Conservation (phyloP, 37 sponge, comb jelly and placozoan species). For the Aphrocallistes beatrix region DNA sequence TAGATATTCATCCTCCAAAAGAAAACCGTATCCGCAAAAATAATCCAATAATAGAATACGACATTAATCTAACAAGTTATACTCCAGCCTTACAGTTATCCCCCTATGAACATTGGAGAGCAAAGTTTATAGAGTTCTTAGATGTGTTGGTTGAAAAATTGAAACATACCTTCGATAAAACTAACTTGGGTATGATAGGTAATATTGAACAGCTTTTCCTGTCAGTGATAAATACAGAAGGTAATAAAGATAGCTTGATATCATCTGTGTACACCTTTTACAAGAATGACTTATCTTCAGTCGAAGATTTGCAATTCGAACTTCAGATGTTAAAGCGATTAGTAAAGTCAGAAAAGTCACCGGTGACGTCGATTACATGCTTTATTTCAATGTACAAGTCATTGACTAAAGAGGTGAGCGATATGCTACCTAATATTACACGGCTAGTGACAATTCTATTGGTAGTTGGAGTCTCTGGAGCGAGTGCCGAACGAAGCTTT, state of each 20-base stretch:
- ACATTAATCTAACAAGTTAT: neutral
- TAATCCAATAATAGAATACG: neutral
- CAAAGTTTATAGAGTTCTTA: slow-evolving; percentile 9
- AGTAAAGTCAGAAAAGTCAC: neutral
- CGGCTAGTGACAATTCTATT: neutral
- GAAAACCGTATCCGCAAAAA: no score
- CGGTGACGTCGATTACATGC: neutral
- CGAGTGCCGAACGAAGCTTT: neutral
- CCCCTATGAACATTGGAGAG: neutral
- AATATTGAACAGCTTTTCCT: neutral
- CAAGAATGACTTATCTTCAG: slow-evolving; percentile 8
- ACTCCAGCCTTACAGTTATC: neutral
- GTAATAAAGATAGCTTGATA: neutral
- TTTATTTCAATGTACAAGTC: slow-evolving; percentile 5
- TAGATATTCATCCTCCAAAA: neutral
- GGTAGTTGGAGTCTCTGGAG: slow-evolving; percentile 7
- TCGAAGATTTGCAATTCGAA: slow-evolving; percentile 18
- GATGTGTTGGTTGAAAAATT: slow-evolving; percentile 18
- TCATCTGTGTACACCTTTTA: neutral
- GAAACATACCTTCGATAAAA: slow-evolving; percentile 11
- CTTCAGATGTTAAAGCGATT: neutral
- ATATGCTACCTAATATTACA: slow-evolving; percentile 13
- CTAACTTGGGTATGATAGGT: neutral
- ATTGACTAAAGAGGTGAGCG: neutral
- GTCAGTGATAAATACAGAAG: neutral